Evolutionary conservation across 2,113 vertebrate species (phyloP).

Genomic region (Epinephelus cyanopodus): DNA sequence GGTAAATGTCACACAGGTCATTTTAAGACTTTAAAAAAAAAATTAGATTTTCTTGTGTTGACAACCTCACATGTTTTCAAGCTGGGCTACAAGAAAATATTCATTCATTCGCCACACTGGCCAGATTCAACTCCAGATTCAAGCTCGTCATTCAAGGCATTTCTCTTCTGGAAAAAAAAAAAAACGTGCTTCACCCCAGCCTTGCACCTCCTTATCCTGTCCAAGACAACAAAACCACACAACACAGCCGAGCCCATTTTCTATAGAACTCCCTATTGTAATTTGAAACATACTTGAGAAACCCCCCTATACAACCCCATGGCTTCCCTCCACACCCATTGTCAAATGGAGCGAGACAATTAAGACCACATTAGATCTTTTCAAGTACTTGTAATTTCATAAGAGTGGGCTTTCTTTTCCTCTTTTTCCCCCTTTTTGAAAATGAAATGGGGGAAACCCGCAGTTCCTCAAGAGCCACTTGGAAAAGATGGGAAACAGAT

Average conservation of each 20-base stretch:
- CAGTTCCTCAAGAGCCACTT: slow-evolving; percentile 83
- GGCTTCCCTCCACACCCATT: slow-evolving; percentile 74
- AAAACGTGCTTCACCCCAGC: slow-evolving; percentile 55
- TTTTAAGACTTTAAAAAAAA: neutral
- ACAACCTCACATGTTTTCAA: neutral
- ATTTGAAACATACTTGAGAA: slow-evolving; percentile 83
- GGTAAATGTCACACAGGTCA: neutral
- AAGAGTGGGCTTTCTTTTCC: slow-evolving; percentile 75
- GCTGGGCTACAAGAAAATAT: neutral
- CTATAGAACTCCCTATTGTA: slow-evolving; percentile 80
- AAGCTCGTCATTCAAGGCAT: slow-evolving; percentile 43
- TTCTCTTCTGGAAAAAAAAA: slow-evolving; percentile 14
- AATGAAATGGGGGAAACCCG: slow-evolving; percentile 77
- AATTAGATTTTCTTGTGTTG: neutral
- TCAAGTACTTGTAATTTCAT: slow-evolving; percentile 88
- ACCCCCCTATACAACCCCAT: slow-evolving; percentile 43
- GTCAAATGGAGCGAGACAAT: slow-evolving; percentile 83
- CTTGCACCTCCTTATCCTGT: slow-evolving; percentile 61
- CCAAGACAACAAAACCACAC: slow-evolving; percentile 79
- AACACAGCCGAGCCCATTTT: slow-evolving; percentile 70
- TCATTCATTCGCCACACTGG: neutral
- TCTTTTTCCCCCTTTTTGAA: slow-evolving; percentile 57
- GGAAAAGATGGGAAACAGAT: slow-evolving; percentile 87
- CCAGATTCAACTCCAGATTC: neutral
- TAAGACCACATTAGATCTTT: slow-evolving; percentile 90